Evolutionary conservation across 2,113 vertebrate species (phyloP).

Genomic region (Dipodomys ordii): DNA sequence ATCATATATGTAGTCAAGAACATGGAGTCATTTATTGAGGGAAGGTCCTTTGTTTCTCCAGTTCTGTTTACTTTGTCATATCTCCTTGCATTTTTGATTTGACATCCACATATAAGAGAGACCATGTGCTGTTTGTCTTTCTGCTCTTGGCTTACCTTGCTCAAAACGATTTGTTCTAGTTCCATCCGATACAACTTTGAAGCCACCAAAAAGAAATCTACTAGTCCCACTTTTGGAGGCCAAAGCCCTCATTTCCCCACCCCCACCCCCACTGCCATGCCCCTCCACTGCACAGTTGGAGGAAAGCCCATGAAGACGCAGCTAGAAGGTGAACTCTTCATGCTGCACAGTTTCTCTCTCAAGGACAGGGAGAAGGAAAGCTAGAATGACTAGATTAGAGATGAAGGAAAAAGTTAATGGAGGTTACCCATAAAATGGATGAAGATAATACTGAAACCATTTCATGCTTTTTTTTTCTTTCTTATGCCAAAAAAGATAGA

Average conservation of each 20-base stretch:
- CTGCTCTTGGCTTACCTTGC: too few species aligned
- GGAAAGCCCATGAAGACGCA: neutral
- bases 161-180: too few species aligned
- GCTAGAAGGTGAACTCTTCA: neutral
- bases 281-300: neutral
- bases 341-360: neutral
- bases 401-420: slow-evolving; percentile 47
- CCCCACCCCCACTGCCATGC: neutral
- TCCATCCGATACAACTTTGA: neutral
- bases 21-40: too few species aligned
- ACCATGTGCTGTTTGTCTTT: too few species aligned
- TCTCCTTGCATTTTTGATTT: too few species aligned
- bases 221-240: neutral
- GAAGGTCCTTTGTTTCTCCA: too few species aligned
- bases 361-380: slow-evolving; percentile 35
- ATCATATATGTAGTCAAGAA: too few species aligned
- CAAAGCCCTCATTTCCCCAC: neutral
- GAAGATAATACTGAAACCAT: slow-evolving; percentile 1
- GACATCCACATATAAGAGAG: too few species aligned
- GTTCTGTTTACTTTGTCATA: too few species aligned
- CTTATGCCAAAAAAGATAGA: slow-evolving; percentile 9
- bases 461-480: neutral
- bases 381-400: slow-evolving; percentile 19
- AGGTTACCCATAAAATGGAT: slow-evolving; percentile 26
- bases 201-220: neutral